phyloP scores from a whole-genome alignment of 2,888 invertebrate genomes.

The Idaea biselata region DNA sequence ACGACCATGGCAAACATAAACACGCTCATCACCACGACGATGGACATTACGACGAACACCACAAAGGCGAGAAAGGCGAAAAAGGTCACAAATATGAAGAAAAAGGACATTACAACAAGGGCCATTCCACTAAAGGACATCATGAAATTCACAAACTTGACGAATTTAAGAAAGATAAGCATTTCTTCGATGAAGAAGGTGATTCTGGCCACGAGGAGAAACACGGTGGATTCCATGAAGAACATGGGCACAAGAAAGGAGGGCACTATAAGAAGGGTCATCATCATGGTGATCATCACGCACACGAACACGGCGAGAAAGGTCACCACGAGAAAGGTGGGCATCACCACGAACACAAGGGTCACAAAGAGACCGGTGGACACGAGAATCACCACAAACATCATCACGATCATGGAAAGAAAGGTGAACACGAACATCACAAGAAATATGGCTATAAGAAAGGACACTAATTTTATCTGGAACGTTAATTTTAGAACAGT shows the following conservation, averaged over 20 bases:
- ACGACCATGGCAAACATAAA: slow-evolving; percentile 83
- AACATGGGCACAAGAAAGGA: slow-evolving; percentile 90
- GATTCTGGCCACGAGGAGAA: slow-evolving; percentile 90
- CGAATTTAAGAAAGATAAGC: slow-evolving; percentile 92
- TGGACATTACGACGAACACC: slow-evolving; percentile 83
- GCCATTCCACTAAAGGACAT: slow-evolving; percentile 92
- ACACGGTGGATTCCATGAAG: slow-evolving; percentile 89
- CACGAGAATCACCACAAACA: slow-evolving; percentile 89
- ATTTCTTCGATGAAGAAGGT: slow-evolving; percentile 92
- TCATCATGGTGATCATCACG: slow-evolving; percentile 87
- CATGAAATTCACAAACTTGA: slow-evolving; percentile 92
- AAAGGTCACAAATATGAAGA: slow-evolving; percentile 84
- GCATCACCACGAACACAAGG: slow-evolving; percentile 89
- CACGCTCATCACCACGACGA: slow-evolving; percentile 83
- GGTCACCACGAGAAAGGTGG: slow-evolving; percentile 90
- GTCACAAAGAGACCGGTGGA: slow-evolving; percentile 88
- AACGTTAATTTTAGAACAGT: slow-evolving; percentile 15
- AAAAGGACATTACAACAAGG: slow-evolving; percentile 89
- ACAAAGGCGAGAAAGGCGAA: slow-evolving; percentile 84
- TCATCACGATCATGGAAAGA: slow-evolving; percentile 88
- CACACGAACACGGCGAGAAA: slow-evolving; percentile 89
- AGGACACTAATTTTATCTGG: slow-evolving; percentile 51
- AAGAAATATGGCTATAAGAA: slow-evolving; percentile 88
- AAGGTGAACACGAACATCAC: slow-evolving; percentile 89
- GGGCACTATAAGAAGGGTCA: slow-evolving; percentile 91